A percentile compares a stretch with the other conserved stretches of the same genome.
Conservation (phyloP, 2,113 vertebrate species). For the Cyphomyrus plagiostoma region DNA sequence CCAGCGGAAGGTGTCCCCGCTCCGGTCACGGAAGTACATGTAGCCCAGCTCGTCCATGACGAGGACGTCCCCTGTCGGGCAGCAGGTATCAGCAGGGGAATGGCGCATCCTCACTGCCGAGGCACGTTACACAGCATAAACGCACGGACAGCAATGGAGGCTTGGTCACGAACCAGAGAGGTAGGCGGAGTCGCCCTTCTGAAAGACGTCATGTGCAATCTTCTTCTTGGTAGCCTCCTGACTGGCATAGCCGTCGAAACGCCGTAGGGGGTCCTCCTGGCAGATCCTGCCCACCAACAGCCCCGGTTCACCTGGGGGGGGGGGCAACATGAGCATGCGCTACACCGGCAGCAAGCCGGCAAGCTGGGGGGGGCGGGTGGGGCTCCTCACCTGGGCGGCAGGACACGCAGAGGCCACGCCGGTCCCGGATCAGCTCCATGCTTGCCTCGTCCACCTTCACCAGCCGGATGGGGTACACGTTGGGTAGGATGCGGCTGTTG, state of each 20-base stretch:
- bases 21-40: constrained; percentile 80
- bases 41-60: constrained; percentile 88
- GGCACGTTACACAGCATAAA: neutral
- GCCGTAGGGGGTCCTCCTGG: constrained; percentile 68
- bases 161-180: constrained; percentile 60
- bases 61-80: constrained; percentile 67
- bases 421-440: constrained; percentile 68
- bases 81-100: neutral
- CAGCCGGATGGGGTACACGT: constrained; percentile 73
- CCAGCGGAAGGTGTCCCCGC: constrained; percentile 86
- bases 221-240: constrained; percentile 69
- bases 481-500: constrained; percentile 74
- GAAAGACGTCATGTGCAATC: constrained; percentile 66
- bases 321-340: neutral
- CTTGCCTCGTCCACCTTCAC: constrained; percentile 72
- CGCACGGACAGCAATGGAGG: neutral
- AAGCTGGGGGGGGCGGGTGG: neutral
- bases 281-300: constrained; percentile 73
- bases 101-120: neutral
- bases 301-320: constrained; percentile 66
- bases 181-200: constrained; percentile 74
- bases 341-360: neutral
- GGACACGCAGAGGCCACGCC: constrained; percentile 68
- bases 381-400: constrained; percentile 67
- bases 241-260: constrained; percentile 77